phyloP scores from a whole-genome alignment of 2,113 vertebrate genomes.

The Rhizomys pruinosus region DNA sequence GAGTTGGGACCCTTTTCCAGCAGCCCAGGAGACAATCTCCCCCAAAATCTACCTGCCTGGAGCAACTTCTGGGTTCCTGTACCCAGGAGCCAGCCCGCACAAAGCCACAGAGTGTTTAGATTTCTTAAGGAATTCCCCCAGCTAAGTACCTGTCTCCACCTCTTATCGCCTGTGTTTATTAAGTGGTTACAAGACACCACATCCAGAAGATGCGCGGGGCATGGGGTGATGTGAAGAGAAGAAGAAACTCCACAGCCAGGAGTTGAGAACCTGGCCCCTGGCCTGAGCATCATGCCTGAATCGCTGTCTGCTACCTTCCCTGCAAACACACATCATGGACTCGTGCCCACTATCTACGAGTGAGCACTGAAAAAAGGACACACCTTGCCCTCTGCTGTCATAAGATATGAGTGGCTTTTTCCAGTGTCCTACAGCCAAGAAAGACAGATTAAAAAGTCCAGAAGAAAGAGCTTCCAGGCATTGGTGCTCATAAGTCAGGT shows the following conservation, averaged over 20 bases:
- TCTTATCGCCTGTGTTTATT: background rate
- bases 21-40: no score
- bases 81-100: no score
- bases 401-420: background rate
- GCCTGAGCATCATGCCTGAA: background rate
- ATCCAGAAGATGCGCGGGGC: background rate
- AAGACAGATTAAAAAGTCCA: background rate
- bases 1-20: no score
- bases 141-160: background rate
- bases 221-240: background rate
- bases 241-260: background rate
- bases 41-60: no score
- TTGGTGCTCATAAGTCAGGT: background rate
- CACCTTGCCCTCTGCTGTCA: background rate
- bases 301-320: background rate
- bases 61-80: no score
- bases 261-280: background rate
- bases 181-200: background rate
- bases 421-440: background rate
- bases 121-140: slow-evolving; percentile 9
- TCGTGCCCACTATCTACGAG: no score
- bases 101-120: no score
- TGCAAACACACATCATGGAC: background rate
- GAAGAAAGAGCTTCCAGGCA: background rate
- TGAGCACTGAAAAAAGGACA: background rate